Base-by-base conservation (phyloP, 2,888 invertebrate genomes). In the Schizotus pectinicornis region DNA sequence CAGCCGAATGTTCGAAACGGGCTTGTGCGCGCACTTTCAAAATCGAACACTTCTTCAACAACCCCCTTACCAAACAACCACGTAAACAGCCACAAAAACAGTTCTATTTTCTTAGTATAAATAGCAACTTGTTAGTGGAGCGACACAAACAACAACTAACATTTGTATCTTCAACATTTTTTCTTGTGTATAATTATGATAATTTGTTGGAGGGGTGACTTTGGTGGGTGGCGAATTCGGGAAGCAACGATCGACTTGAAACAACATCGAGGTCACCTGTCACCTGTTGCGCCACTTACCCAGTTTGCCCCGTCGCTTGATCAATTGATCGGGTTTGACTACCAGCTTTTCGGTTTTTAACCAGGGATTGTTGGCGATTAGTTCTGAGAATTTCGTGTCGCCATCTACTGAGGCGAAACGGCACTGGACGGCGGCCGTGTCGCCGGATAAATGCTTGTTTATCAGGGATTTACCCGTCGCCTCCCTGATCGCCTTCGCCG, bases 251-350 rank as follows among this genome's bases (percentile, higher is more conserved):
- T 13, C 13, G 5, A 13, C 22, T 36, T 8, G 7, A 39, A 39
- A 38, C 38, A 11, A 11, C n/a, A 9, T 49, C 22, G 22, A 37
- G 11, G 30, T 49, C 30, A 13, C 14, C 9, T 13, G 2, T 47
- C 34, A 12, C 33, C 8, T 11, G 42, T 11, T 7, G 11, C n/a
- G 9, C 7, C 7, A 56, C 62, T 68, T 61, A 77, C 79, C 98
- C 53, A 99, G 86, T 81, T 99, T 99, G 52, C 99, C 99, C 54
- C 99, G 88, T 30, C 99, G 85, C 79, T 99, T 99, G 77, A 99
- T 99, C 80, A 99, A 84, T 83, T 99, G 99, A 81, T 99, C 99
- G 0, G 98, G 98, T 77, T 99, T 99, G n/a, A 95, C 98, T 2
- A 99, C 98, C 67, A 98, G 83, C 81, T 91, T 91, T 79, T 90